These are phyloP conservation scores for Istiophorus platypterus DNA, from an alignment of 2,113 vertebrate genomes.

Conservation along the genomic window DNA sequence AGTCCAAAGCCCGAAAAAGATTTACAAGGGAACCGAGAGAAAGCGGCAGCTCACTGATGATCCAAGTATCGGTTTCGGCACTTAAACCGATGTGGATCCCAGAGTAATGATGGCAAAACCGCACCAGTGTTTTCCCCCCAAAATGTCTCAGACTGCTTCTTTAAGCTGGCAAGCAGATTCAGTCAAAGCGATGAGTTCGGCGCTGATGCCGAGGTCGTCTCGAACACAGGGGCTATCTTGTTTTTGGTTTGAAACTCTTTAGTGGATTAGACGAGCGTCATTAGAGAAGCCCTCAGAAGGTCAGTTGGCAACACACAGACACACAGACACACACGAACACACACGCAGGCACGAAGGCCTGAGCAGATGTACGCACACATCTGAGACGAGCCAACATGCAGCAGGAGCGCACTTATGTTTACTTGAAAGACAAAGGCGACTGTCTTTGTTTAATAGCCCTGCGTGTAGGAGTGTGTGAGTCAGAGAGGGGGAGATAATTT, in stretches of 20 bases:
- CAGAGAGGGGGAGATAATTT: conserved; percentile 32
- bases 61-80: neutral
- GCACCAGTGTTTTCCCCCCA: neutral
- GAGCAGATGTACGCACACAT: conserved; percentile 36
- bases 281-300: conserved; percentile 51
- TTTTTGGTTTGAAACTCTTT: conserved; percentile 31
- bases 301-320: conserved; percentile 32
- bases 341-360: conserved; percentile 3
- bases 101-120: neutral
- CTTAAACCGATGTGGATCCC: neutral
- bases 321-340: conserved; percentile 5
- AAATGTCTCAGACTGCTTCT: conserved; percentile 5
- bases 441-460: conserved; percentile 61
- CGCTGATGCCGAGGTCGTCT: neutral
- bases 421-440: conserved; percentile 66
- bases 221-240: conserved; percentile 13
- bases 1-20: neutral
- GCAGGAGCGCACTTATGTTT: conserved; percentile 53
- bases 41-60: neutral
- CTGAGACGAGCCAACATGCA: conserved; percentile 47
- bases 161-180: neutral
- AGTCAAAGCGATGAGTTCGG: conserved; percentile 22
- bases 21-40: neutral
- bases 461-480: conserved; percentile 29
- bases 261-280: conserved; percentile 48